Evolutionary conservation across 2,888 invertebrate species (phyloP).

Genomic region (Caenorhabditis sp.): DNA sequence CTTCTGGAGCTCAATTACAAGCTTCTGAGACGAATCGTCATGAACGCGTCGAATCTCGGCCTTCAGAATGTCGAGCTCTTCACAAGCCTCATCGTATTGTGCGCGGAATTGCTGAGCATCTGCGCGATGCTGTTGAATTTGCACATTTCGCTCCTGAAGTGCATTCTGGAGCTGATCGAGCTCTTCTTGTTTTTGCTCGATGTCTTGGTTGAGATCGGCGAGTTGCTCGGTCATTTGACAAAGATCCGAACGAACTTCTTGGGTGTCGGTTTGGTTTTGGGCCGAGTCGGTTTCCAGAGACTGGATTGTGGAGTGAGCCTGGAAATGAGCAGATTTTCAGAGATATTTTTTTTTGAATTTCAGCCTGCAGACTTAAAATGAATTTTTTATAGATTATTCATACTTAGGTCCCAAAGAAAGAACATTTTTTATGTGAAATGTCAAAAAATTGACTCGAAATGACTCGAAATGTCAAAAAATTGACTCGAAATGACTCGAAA

Average conservation of each 20-base stretch:
- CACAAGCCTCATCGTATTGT: background rate
- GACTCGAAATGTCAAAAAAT: no score
- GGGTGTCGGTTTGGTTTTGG: background rate
- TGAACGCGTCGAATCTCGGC: conserved; percentile 14
- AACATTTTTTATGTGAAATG: no score
- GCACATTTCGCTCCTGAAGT: background rate
- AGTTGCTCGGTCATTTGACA: background rate
- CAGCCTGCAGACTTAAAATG: no score
- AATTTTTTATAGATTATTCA: no score
- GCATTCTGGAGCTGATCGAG: background rate
- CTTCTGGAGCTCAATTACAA: conserved; percentile 20
- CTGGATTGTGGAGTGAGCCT: background rate
- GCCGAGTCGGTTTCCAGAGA: background rate
- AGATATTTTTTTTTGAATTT: no score
- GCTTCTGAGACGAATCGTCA: conserved; percentile 15
- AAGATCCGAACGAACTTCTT: background rate
- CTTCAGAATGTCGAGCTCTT: background rate
- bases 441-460: no score
- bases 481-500: no score
- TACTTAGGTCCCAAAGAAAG: no score
- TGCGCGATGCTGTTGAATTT: background rate
- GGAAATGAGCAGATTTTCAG: background rate
- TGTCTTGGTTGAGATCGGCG: background rate
- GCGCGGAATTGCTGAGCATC: background rate
- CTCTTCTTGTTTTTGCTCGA: background rate